Conservation (phyloP, 2,113 vertebrate genomes). For the Actenoides lindsayi region DNA sequence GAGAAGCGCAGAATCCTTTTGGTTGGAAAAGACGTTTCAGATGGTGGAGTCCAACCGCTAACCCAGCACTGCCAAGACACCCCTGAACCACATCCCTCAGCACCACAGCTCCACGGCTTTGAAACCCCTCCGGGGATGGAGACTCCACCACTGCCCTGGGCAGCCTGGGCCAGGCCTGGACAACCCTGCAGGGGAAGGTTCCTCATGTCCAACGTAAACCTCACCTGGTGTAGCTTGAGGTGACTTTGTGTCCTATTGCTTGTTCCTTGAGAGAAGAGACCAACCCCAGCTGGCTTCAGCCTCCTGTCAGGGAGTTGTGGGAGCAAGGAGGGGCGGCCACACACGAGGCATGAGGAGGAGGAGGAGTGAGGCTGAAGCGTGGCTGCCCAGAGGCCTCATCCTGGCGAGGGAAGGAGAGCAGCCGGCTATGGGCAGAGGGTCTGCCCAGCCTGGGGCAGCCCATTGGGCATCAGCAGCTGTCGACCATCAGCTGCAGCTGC, state of each 20-base stretch:
- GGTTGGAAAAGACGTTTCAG: background rate
- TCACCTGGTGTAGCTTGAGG: background rate
- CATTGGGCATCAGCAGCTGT: accelerated
- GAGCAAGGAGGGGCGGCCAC: background rate
- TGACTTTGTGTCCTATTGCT: background rate
- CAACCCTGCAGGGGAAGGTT: background rate
- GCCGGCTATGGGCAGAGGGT: accelerated
- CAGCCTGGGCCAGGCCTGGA: background rate
- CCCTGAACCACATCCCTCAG: background rate
- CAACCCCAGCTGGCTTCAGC: background rate
- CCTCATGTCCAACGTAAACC: background rate
- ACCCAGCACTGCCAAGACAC: background rate
- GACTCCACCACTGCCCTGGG: background rate
- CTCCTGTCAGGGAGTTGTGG: background rate
- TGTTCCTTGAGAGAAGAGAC: background rate
- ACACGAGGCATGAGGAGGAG: background rate
- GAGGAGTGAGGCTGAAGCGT: background rate
- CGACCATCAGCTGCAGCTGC: accelerated
- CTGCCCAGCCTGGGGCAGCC: background rate
- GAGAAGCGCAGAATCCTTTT: background rate
- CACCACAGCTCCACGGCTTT: background rate
- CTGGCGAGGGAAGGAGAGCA: background rate
- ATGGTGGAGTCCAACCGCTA: background rate
- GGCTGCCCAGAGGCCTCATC: accelerated
- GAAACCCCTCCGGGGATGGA: background rate